phyloP scores from a whole-genome alignment of 2,888 invertebrate species.

The Linyphia triangularis region DNA sequence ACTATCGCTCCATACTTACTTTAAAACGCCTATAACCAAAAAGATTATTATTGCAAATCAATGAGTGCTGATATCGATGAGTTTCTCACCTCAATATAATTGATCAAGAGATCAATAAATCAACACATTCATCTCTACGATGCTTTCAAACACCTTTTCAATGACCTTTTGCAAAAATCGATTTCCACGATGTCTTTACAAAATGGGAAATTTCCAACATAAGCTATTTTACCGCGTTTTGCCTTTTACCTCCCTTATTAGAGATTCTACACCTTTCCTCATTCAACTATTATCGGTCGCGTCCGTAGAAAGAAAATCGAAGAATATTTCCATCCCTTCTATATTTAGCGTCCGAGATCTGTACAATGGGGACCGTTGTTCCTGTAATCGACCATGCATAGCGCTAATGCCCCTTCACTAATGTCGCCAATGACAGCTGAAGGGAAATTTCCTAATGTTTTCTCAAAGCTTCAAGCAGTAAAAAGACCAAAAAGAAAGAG shows the following conservation, averaged over 20 bases:
- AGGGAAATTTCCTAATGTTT: conserved; percentile 54
- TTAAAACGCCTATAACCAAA: background rate
- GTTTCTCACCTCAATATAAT: no score
- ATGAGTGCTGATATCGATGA: background rate
- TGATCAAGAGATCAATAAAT: background rate
- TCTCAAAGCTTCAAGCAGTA: background rate
- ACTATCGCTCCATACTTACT: background rate
- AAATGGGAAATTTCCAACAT: conserved; percentile 16
- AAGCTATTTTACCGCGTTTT: conserved; percentile 1
- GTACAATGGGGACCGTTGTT: background rate
- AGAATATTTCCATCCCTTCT: conserved; percentile 15
- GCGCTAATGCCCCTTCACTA: conserved; percentile 44
- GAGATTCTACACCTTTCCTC: background rate
- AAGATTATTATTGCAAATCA: background rate
- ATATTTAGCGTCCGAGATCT: conserved; percentile 36
- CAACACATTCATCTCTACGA: background rate
- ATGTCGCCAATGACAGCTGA: conserved; percentile 48
- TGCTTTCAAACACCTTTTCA: background rate
- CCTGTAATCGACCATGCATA: conserved; percentile 56
- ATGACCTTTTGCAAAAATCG: conserved; percentile 13
- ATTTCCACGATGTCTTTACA: background rate
- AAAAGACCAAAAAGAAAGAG: background rate
- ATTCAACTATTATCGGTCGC: conserved; percentile 36
- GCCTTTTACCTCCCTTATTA: conserved; percentile 38
- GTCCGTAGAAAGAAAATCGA: conserved; percentile 35